Evolutionary conservation across 2,797 vertebrate species (phyloP).

Genomic region (Brachymystax lenok): DNA sequence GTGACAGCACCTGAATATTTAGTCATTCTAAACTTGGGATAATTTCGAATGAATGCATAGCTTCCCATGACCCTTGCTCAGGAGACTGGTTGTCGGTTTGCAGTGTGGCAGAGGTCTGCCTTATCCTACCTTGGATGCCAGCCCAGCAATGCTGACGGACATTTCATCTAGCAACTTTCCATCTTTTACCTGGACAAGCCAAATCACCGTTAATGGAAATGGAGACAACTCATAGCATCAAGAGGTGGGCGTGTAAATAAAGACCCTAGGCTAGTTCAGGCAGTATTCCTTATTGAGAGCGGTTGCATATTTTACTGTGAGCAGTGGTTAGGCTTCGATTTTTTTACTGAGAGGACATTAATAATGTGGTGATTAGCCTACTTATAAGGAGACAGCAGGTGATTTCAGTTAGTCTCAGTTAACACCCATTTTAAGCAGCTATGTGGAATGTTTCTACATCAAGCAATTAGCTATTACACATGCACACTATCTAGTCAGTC

Average conservation of each 20-base stretch:
- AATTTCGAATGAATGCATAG: neutral
- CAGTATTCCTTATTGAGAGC: neutral
- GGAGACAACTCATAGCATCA: neutral
- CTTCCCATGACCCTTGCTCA: slow-evolving; percentile 21
- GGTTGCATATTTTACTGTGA: slow-evolving; percentile 15
- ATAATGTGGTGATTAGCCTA: slow-evolving; percentile 17
- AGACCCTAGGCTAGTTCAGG: neutral
- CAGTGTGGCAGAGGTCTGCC: slow-evolving; percentile 55
- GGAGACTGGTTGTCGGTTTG: slow-evolving; percentile 76
- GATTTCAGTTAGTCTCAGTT: neutral
- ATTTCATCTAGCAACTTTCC: slow-evolving; percentile 96
- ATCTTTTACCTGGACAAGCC: slow-evolving; percentile 90
- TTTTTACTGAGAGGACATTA: slow-evolving; percentile 14
- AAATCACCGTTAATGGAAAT: slow-evolving; percentile 62
- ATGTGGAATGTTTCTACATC: neutral
- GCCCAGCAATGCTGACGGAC: slow-evolving; percentile 82
- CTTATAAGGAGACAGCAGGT: neutral
- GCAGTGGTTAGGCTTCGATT: slow-evolving; percentile 8
- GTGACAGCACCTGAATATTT: neutral
- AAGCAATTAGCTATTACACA: neutral
- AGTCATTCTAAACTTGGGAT: neutral
- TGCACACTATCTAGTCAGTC: neutral
- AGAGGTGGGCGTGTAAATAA: neutral
- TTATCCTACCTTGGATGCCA: slow-evolving; percentile 92
- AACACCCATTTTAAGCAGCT: neutral